Percentiles rank a stretch among this genome's conserved stretches.
Conservation (phyloP, 2,888 invertebrate genomes). For the Aphodius granarius region DNA sequence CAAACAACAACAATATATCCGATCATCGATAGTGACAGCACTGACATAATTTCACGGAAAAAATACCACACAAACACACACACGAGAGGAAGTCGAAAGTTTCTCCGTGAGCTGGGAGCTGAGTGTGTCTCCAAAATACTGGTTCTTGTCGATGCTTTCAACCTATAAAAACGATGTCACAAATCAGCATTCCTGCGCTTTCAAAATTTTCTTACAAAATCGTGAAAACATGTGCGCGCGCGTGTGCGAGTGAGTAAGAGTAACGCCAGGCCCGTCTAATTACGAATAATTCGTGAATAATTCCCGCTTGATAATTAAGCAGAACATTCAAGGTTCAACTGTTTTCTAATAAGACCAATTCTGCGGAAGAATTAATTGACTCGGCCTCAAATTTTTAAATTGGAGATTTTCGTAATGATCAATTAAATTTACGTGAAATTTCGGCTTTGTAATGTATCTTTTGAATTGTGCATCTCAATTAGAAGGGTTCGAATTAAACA, state of each 20-base stretch:
- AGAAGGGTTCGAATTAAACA: neutral
- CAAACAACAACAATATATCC: neutral
- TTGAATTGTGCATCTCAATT: neutral
- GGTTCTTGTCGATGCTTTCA: neutral
- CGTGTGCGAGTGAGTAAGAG: neutral
- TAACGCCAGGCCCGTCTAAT: neutral
- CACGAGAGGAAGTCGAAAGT: neutral
- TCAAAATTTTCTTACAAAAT: neutral
- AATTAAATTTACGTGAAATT: neutral
- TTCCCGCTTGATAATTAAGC: neutral
- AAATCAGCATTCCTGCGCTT: neutral
- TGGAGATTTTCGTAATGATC: neutral
- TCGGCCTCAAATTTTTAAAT: neutral
- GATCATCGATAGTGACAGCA: neutral
- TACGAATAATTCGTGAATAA: neutral
- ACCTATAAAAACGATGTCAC: neutral
- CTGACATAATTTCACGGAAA: neutral
- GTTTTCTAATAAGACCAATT: neutral
- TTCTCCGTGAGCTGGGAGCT: neutral
- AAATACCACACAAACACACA: no score
- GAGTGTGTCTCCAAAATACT: neutral
- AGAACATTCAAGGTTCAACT: neutral
- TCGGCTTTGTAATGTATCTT: neutral
- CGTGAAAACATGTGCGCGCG: neutral
- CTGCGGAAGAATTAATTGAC: neutral